Conservation (phyloP, 1,140 invertebrate genomes). For the Aphaenogaster rudis region DNA sequence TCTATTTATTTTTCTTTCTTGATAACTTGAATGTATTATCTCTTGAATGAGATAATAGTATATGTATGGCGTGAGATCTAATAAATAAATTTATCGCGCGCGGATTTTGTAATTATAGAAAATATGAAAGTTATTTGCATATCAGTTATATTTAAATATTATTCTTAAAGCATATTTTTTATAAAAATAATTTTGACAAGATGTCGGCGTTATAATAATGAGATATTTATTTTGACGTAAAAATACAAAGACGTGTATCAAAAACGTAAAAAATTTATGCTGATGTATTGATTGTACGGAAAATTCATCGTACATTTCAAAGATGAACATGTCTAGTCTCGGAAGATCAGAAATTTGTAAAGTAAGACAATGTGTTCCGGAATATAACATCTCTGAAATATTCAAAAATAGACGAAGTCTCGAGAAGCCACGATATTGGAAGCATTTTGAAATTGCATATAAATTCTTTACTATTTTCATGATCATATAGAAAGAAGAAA, state of each 20-base stretch:
- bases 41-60: no score
- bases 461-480: background rate
- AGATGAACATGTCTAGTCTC: background rate
- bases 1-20: no score
- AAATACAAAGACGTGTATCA: background rate
- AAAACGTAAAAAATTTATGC: background rate
- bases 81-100: no score
- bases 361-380: background rate
- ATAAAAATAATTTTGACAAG: background rate
- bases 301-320: background rate
- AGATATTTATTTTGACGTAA: slow-evolving; percentile 4
- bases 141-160: background rate
- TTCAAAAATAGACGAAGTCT: background rate
- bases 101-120: no score
- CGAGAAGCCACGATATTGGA: background rate
- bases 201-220: background rate
- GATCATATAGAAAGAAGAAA: background rate
- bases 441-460: background rate
- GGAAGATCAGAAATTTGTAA: background rate
- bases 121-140: no score
- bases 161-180: background rate
- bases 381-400: background rate
- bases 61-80: no score
- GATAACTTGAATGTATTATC: no score
- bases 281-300: background rate